A percentile compares a stretch with the other conserved stretches of the same genome.
Conservation (phyloP, 2,113 vertebrate species). For the Caretta caretta region DNA sequence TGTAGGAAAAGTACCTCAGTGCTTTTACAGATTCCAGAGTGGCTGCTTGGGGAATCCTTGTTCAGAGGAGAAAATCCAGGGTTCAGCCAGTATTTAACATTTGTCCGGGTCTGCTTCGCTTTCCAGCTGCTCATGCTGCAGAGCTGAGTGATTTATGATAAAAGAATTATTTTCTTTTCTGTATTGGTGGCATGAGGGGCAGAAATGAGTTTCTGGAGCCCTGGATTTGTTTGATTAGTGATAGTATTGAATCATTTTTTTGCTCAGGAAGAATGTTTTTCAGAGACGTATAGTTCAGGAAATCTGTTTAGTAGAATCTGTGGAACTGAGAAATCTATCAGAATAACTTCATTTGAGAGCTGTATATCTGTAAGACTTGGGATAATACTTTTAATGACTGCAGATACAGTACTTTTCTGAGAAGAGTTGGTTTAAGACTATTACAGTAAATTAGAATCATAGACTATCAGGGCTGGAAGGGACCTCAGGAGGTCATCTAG, state of each 20-base stretch:
- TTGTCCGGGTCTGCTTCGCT: rapidly evolving
- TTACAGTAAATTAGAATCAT: neutral
- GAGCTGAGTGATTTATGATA: neutral
- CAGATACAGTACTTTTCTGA: neutral
- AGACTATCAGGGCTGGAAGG: too few species aligned
- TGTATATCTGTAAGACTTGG: neutral
- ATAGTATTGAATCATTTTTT: neutral
- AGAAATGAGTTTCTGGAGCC: neutral
- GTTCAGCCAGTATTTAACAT: neutral
- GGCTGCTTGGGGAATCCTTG: neutral
- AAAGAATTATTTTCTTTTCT: neutral
- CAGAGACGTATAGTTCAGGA: neutral
- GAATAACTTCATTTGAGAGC: neutral
- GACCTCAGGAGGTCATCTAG: too few species aligned
- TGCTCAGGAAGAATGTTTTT: neutral
- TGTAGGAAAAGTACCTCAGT: neutral
- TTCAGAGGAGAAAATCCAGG: neutral
- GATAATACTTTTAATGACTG: neutral
- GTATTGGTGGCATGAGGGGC: neutral
- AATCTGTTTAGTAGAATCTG: neutral
- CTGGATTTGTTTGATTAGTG: neutral
- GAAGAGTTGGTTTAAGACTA: neutral
- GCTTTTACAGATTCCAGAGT: neutral
- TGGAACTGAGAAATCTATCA: neutral
- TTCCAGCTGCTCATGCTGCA: neutral